phyloP scores from a whole-genome alignment of 2,113 vertebrate genomes.

The Cyprinus carpio region DNA sequence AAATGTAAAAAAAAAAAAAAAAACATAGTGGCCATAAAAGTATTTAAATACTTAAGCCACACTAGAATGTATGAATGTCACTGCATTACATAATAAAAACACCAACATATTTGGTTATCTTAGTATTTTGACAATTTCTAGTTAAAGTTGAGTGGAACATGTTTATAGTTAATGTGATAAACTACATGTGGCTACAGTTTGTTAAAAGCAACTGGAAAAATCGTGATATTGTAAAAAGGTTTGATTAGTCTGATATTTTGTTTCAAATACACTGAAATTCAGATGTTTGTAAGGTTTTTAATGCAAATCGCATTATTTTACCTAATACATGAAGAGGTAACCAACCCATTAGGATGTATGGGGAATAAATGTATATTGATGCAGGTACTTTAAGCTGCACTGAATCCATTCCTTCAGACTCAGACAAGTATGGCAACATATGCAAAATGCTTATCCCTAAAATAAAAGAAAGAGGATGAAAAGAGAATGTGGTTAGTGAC shows the following conservation, averaged over 20 bases:
- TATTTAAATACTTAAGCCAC: too few relatives aligned
- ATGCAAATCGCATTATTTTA: slow-evolving; percentile 72
- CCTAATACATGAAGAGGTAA: slow-evolving; percentile 80
- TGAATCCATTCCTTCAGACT: slow-evolving; percentile 73
- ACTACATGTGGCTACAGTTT: too few relatives aligned
- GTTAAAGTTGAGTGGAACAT: too few relatives aligned
- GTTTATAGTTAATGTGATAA: too few relatives aligned
- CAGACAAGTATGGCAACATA: slow-evolving; percentile 76
- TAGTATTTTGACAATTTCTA: too few relatives aligned
- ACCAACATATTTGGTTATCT: too few relatives aligned
- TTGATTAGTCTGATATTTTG: background rate
- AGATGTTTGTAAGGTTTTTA: background rate
- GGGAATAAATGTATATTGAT: slow-evolving; percentile 70
- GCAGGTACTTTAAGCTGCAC: slow-evolving; percentile 67
- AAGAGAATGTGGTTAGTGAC: background rate
- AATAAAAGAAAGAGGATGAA: background rate
- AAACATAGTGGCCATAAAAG: too few relatives aligned
- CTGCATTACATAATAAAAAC: too few relatives aligned
- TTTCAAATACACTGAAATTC: background rate
- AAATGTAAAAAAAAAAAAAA: too few relatives aligned
- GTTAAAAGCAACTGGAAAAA: too few relatives aligned
- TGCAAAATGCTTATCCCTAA: slow-evolving; percentile 84
- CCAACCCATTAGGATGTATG: slow-evolving; percentile 78
- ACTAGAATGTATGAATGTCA: too few relatives aligned
- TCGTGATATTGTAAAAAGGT: too few relatives aligned